Evolutionary conservation across 2,113 vertebrate species (phyloP).

Genomic region (Sylvilagus bachmani): DNA sequence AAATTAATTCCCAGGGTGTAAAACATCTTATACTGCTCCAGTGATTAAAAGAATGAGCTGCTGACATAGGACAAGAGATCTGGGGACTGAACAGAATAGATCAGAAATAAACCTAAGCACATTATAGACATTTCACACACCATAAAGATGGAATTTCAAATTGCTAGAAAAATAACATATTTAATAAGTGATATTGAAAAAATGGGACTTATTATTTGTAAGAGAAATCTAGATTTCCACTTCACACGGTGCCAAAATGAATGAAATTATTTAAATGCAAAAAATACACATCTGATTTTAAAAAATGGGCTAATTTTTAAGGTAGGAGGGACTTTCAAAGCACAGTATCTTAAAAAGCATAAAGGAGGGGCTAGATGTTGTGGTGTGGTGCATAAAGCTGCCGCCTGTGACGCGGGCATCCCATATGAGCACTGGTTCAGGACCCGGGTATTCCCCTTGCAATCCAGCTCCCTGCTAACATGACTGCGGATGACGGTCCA

Average conservation of each 20-base stretch:
- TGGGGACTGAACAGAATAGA: neutral
- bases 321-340: neutral
- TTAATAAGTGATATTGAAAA: neutral
- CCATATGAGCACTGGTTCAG: too few species aligned
- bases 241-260: slow-evolving; percentile 16
- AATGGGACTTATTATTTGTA: neutral
- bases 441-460: too few species aligned
- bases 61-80: neutral
- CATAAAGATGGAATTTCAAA: neutral
- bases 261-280: neutral
- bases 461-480: too few species aligned
- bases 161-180: neutral
- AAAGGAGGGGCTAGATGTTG: neutral
- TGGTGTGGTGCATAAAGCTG: too few species aligned
- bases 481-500: too few species aligned
- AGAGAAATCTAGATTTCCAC: neutral
- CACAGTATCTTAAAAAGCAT: neutral
- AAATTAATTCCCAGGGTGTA: neutral
- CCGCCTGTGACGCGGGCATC: too few species aligned
- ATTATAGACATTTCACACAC: neutral
- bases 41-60: neutral
- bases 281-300: neutral
- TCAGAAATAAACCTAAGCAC: too few species aligned
- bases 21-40: neutral
- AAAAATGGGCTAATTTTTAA: slow-evolving; percentile 15